Conservation (phyloP, 2,113 vertebrate genomes). For the Pagrus major region DNA sequence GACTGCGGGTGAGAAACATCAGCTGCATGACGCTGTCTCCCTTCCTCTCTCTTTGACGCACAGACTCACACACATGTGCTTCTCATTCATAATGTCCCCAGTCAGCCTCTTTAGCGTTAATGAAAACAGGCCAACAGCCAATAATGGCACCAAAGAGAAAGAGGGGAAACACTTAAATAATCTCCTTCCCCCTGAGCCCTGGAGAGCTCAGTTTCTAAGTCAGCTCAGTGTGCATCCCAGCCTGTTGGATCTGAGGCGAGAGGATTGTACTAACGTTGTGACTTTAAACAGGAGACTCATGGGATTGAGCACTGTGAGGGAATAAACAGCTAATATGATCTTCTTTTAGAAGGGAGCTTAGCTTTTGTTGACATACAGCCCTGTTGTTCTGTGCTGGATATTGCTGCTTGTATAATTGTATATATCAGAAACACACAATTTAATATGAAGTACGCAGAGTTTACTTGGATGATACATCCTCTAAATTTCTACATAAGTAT, state of each 20-base stretch:
- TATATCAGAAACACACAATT: background rate
- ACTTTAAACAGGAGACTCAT: slow-evolving; percentile 42
- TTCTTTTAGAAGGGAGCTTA: slow-evolving; percentile 7
- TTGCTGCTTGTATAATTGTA: background rate
- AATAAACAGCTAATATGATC: slow-evolving; percentile 42
- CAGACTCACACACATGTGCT: slow-evolving; percentile 10
- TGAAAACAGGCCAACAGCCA: slow-evolving; percentile 60
- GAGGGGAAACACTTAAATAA: slow-evolving; percentile 66
- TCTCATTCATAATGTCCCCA: slow-evolving; percentile 42
- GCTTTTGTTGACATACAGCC: slow-evolving; percentile 8
- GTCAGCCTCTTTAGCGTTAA: slow-evolving; percentile 36
- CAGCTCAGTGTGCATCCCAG: slow-evolving; percentile 50
- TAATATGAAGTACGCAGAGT: background rate
- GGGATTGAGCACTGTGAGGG: slow-evolving; percentile 31
- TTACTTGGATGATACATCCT: no score
- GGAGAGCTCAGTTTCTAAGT: slow-evolving; percentile 44
- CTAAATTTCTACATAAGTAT: background rate
- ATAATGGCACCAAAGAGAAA: slow-evolving; percentile 47
- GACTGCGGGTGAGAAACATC: slow-evolving; percentile 45
- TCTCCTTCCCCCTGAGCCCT: slow-evolving; percentile 60
- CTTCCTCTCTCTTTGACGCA: background rate
- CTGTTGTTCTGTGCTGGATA: slow-evolving; percentile 1
- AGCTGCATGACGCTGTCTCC: slow-evolving; percentile 35
- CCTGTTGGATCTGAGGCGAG: slow-evolving; percentile 48
- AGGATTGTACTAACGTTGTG: slow-evolving; percentile 49